phyloP scores from a whole-genome alignment of 2,113 vertebrate species.

The Gnathonemus echidnorhynchus region DNA sequence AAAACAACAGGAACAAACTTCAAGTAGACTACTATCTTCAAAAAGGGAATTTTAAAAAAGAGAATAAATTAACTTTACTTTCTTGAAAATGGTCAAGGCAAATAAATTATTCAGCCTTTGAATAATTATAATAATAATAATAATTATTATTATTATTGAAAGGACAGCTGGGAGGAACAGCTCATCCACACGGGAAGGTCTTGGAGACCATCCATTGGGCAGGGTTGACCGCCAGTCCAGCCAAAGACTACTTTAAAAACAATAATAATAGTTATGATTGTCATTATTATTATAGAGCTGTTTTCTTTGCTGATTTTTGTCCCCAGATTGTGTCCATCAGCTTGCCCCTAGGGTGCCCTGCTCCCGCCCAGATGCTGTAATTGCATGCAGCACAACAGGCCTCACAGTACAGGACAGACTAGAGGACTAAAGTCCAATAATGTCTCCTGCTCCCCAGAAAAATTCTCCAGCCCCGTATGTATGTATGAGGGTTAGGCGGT shows the following conservation, averaged over 20 bases:
- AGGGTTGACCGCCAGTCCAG: no score
- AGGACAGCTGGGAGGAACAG: neutral
- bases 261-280: no score
- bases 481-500: neutral
- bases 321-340: neutral
- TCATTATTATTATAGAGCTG: no score
- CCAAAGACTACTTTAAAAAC: no score
- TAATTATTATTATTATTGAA: neutral
- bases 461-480: neutral
- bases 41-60: neutral
- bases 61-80: neutral
- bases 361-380: neutral
- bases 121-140: neutral
- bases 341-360: neutral
- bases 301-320: no score
- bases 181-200: no score
- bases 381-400: neutral
- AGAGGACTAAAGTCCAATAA: neutral
- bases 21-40: neutral
- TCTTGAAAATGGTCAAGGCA: neutral
- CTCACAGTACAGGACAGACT: neutral
- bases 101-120: neutral
- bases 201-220: no score
- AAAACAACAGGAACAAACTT: neutral
- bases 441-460: neutral